Evolutionary conservation across 2,888 invertebrate genomes (phyloP), one percentile per base, ranked within the genome.

Genomic region (Pyralis farinalis): DNA sequence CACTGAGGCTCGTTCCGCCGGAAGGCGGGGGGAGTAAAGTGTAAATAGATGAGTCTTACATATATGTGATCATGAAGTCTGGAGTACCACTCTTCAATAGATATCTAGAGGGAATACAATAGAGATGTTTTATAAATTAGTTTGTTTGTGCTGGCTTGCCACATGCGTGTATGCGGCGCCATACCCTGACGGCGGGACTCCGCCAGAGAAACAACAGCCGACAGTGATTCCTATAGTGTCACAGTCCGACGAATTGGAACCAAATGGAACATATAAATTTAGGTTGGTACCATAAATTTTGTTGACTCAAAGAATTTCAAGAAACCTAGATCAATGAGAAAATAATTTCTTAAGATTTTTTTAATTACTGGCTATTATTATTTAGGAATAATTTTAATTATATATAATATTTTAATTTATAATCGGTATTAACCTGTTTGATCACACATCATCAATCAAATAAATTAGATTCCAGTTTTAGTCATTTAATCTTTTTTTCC

Each of bases 41-140:
- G 88, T 77, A 84, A 88, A 88, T 86, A 88, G 73, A 77, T 82
- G 80, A 80, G 58, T 63, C 77, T 81, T 85, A 87, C 86, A 78
- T 86, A 88, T 83, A 88, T 68, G 80, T 80, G 72, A 59, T 69
- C 62, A 71, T 67, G 68, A 65, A 73, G 71, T 81, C 80, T 80
- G 83, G 84, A 83, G 70, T 66, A 75, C 71, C 84, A 86, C 70
- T 82, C 71, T 73, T 70, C 69, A 69, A 59, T 73, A 51, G 56
- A 71, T 73, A 75, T 78, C 70, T 63, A 72, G 71, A 76, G 72
- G 64, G 64, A 58, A 63, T 60, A 62, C 59, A 67, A 56, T 59
- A 52, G 64, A 69, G 37, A 85, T 86, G 86, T 71, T 71, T 58
- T 63, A 57, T 33, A 70, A 75, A 67, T 47, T 73, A 34, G 40